Conservation (phyloP, 2,888 invertebrate species). For the Dione juno region DNA sequence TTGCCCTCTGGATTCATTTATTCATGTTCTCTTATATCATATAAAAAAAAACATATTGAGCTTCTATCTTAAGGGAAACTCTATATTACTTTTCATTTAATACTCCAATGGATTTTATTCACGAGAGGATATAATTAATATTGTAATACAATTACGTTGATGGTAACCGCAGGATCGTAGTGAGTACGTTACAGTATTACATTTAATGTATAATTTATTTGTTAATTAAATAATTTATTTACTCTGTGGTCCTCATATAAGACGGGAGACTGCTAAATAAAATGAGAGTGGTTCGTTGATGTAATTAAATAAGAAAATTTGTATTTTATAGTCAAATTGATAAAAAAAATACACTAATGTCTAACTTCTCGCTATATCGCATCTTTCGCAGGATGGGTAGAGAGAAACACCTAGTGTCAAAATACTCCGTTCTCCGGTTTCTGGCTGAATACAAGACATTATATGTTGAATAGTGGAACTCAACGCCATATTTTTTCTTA, state of each 20-base stretch:
- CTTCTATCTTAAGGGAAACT: constrained; percentile 49
- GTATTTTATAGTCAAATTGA: too few relatives aligned
- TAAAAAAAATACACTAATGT: too few relatives aligned
- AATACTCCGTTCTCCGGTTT: too few relatives aligned
- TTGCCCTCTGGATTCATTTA: too few relatives aligned
- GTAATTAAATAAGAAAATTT: background rate
- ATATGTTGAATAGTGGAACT: too few relatives aligned
- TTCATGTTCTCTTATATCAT: too few relatives aligned
- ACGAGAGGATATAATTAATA: constrained; percentile 73
- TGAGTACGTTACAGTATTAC: constrained; percentile 26
- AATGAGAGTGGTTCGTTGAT: background rate
- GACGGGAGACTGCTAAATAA: constrained; percentile 3
- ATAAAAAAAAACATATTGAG: constrained; percentile 31
- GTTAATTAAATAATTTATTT: constrained; percentile 20
- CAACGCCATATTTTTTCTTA: too few relatives aligned
- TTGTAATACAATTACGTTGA: constrained; percentile 58
- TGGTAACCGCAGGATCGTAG: constrained; percentile 48
- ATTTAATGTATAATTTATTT: constrained; percentile 25
- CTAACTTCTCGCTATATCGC: too few relatives aligned
- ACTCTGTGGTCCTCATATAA: constrained; percentile 11
- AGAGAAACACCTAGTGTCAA: too few relatives aligned
- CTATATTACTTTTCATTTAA: constrained; percentile 66
- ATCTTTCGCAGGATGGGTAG: too few relatives aligned
- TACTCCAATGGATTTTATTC: constrained; percentile 68
- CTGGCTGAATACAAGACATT: too few relatives aligned